These are phyloP conservation scores for Agapornis canus DNA, from an alignment of 2,797 vertebrate species.

Conservation along the genomic window DNA sequence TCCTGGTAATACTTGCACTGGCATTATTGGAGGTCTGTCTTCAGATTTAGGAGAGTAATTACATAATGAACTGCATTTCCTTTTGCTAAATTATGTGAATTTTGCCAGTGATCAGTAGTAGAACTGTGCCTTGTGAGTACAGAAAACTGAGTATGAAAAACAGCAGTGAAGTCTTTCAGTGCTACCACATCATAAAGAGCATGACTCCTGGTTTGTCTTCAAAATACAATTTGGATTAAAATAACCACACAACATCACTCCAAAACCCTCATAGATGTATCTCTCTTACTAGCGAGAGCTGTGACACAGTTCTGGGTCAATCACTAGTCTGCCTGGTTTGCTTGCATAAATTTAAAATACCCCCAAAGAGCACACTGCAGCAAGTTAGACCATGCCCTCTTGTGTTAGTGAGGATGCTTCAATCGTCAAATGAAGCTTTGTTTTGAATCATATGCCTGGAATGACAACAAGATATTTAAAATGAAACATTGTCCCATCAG, in stretches of 20 bases:
- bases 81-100: neutral
- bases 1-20: neutral
- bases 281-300: neutral
- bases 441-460: constrained; percentile 13
- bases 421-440: neutral
- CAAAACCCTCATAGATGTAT: neutral
- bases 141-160: neutral
- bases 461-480: constrained; percentile 21
- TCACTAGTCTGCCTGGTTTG: neutral
- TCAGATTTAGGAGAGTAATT: neutral
- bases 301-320: neutral
- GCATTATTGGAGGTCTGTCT: neutral
- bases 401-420: neutral
- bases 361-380: neutral
- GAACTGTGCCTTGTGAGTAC: neutral
- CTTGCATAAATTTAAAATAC: neutral
- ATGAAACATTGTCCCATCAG: constrained; percentile 16
- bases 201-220: neutral
- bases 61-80: neutral
- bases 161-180: neutral
- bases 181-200: neutral
- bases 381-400: neutral
- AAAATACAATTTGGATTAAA: neutral
- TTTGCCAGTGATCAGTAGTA: neutral
- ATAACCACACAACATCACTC: neutral